These are phyloP conservation scores for Nomia melanderi DNA, from an alignment of 1,140 invertebrate species.

Conservation along the genomic window DNA sequence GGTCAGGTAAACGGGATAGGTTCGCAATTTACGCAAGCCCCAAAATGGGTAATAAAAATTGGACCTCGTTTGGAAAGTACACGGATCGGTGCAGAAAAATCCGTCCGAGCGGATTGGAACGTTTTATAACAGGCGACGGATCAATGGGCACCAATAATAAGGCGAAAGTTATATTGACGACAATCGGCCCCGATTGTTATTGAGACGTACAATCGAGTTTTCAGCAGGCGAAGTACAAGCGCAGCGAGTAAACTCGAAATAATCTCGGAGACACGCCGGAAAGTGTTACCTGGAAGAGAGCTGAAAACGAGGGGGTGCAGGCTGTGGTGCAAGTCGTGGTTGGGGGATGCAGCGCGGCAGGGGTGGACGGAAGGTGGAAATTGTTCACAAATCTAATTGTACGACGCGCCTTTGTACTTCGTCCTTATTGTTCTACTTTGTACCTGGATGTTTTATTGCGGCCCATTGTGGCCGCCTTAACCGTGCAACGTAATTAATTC, in stretches of 20 bases:
- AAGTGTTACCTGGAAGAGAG: slow-evolving; percentile 29
- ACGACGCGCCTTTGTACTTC: slow-evolving; percentile 49
- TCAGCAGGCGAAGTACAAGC: background rate
- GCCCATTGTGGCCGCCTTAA: slow-evolving; percentile 45
- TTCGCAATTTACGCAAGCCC: background rate
- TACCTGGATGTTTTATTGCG: slow-evolving; percentile 51
- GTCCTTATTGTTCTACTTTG: slow-evolving; percentile 56
- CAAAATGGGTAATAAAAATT: slow-evolving; percentile 6
- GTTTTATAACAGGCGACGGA: background rate
- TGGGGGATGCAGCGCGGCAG: background rate
- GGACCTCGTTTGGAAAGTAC: background rate
- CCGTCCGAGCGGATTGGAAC: background rate
- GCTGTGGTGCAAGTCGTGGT: background rate
- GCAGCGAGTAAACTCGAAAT: slow-evolving; percentile 18
- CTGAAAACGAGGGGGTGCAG: background rate
- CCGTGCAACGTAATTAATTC: slow-evolving; percentile 49
- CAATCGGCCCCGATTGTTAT: slow-evolving; percentile 32
- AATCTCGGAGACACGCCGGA: slow-evolving; percentile 11
- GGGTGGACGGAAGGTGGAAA: slow-evolving; percentile 40
- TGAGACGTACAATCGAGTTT: slow-evolving; percentile 18
- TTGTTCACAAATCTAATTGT: slow-evolving; percentile 52
- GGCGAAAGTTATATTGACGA: slow-evolving; percentile 22
- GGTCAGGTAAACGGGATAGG: background rate
- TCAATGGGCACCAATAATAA: background rate
- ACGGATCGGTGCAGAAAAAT: background rate